phyloP scores from a whole-genome alignment of 2,113 vertebrate genomes.

The Sciurus niger region DNA sequence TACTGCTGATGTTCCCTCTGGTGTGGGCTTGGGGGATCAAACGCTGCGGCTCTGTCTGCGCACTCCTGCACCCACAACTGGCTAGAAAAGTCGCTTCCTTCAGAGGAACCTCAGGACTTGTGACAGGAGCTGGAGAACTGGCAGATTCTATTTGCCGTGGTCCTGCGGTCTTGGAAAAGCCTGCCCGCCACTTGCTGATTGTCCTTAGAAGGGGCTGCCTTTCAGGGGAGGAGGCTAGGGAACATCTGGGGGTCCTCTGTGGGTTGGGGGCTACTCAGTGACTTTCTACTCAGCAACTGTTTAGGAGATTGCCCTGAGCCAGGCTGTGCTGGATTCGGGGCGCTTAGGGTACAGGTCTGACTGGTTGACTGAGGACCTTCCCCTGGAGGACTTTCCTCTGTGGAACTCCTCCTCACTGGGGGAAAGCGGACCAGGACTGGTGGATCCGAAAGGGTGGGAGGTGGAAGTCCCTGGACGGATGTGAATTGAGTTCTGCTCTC shows the following conservation, averaged over 20 bases:
- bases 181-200: background rate
- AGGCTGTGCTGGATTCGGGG: background rate
- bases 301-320: background rate
- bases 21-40: slow-evolving; percentile 80
- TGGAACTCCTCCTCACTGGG: background rate
- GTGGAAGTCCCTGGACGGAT: rapidly evolving
- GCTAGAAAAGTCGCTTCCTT: slow-evolving; percentile 29
- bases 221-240: background rate
- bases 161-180: background rate
- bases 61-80: background rate
- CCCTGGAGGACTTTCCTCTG: background rate
- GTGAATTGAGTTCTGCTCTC: background rate
- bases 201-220: background rate
- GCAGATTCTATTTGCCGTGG: background rate
- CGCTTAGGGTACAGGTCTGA: background rate
- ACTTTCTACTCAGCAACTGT: slow-evolving; percentile 5
- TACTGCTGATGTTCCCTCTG: slow-evolving; percentile 90
- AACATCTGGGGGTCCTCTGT: background rate
- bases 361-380: background rate
- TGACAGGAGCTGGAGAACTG: background rate
- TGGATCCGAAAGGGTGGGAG: background rate
- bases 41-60: background rate
- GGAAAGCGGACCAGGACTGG: background rate
- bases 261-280: background rate
- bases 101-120: slow-evolving; percentile 21